Conservation (phyloP, 2,113 vertebrate species). For the Brachyistius frenatus region DNA sequence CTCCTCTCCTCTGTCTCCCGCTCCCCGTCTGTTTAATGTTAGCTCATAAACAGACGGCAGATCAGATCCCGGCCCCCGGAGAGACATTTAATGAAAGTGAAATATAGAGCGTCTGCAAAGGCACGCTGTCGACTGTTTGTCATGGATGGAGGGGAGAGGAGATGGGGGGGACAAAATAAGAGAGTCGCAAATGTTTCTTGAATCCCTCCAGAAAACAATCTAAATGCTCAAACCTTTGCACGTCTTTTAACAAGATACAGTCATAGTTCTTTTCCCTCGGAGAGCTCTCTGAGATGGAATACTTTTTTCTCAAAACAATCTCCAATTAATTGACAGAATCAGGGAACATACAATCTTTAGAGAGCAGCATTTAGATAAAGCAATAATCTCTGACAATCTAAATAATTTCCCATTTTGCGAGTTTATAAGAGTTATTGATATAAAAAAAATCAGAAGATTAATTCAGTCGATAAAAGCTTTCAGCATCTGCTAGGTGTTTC, state of each 20-base stretch:
- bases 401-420: not conserved
- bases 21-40: constrained; percentile 66
- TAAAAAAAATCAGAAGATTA: no score
- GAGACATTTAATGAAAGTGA: constrained; percentile 52
- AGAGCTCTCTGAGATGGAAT: not conserved
- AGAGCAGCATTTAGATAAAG: constrained; percentile 6
- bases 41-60: constrained; percentile 59
- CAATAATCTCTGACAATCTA: constrained; percentile 17
- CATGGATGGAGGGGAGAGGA: constrained; percentile 42
- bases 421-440: not conserved
- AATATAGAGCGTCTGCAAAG: constrained; percentile 46
- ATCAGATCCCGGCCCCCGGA: constrained; percentile 46
- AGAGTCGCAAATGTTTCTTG: constrained; percentile 36
- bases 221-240: constrained; percentile 15
- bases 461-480: not conserved
- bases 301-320: not conserved
- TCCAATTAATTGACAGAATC: not conserved
- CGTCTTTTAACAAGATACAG: constrained; percentile 22
- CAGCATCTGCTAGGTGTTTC: no score
- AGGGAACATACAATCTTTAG: not conserved
- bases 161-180: constrained; percentile 28
- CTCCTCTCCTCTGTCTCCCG: constrained; percentile 13
- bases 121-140: constrained; percentile 41
- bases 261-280: not conserved
- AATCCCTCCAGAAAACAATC: constrained; percentile 42